Evolutionary conservation across 2,888 invertebrate genomes (phyloP).

Genomic region (Lamproptera curius): DNA sequence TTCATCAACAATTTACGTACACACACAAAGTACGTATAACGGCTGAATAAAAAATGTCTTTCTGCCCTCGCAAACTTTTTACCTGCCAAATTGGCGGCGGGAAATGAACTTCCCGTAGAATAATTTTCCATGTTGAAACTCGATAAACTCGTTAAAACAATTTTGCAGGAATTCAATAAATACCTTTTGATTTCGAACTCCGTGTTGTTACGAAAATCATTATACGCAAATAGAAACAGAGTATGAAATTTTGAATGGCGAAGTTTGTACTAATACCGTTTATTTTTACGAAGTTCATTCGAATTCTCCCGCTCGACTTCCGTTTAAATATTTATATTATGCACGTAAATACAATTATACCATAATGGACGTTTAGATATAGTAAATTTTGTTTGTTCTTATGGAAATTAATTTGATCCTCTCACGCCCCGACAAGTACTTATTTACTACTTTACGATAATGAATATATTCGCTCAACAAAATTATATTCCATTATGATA

Average conservation of each 20-base stretch:
- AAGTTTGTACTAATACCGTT: constrained; percentile 5
- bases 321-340: too few species aligned
- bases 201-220: constrained; percentile 16
- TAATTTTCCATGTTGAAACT: constrained; percentile 15
- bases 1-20: constrained; percentile 37
- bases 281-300: too few species aligned
- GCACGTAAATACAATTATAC: too few species aligned
- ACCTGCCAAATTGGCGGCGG: constrained; percentile 9
- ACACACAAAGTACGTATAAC: background rate
- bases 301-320: too few species aligned
- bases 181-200: constrained; percentile 14
- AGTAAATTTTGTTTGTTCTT: too few species aligned
- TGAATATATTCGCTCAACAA: too few species aligned
- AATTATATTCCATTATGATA: too few species aligned
- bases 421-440: too few species aligned
- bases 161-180: constrained; percentile 16
- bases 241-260: constrained; percentile 5
- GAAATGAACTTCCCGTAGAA: constrained; percentile 9
- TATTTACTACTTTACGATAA: too few species aligned
- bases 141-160: constrained; percentile 17
- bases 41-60: background rate
- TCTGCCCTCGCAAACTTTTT: background rate
- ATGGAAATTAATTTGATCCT: too few species aligned
- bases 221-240: constrained; percentile 10
- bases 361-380: too few species aligned